These are phyloP conservation scores for Eudemis profundana DNA, from an alignment of 2,888 invertebrate genomes.

Conservation along the genomic window DNA sequence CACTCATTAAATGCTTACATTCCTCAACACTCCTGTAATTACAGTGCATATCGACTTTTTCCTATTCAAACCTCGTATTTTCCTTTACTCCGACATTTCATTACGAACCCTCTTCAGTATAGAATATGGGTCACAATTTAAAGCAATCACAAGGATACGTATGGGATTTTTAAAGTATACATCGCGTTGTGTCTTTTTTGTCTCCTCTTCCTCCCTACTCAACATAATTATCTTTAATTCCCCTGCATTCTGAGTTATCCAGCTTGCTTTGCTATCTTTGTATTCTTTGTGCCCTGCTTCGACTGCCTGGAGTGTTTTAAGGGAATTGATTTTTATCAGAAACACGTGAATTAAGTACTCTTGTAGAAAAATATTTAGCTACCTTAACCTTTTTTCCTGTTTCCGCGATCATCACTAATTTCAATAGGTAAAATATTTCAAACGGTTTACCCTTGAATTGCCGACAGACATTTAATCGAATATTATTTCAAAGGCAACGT, in stretches of 20 bases:
- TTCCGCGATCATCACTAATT: no score
- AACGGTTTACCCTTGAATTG: no score
- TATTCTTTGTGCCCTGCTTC: slow-evolving; percentile 30
- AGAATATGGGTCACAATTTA: neutral
- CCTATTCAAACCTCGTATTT: slow-evolving; percentile 3
- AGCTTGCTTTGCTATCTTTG: slow-evolving; percentile 37
- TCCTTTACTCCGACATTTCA: neutral
- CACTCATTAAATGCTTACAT: slow-evolving; percentile 36
- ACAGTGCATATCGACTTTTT: slow-evolving; percentile 21
- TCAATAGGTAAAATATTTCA: no score
- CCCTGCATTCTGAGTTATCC: slow-evolving; percentile 30
- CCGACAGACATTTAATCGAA: no score
- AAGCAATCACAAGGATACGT: neutral
- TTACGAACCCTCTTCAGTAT: neutral
- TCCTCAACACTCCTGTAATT: slow-evolving; percentile 34
- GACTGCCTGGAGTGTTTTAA: slow-evolving; percentile 15
- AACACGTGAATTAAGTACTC: neutral
- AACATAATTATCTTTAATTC: slow-evolving; percentile 41
- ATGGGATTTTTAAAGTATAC: slow-evolving; percentile 8
- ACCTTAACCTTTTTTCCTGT: no score
- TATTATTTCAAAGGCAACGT: no score
- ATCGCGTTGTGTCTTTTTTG: slow-evolving; percentile 25
- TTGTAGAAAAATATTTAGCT: no score
- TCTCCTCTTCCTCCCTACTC: slow-evolving; percentile 30
- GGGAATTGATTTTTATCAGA: slow-evolving; percentile 1